Evolutionary conservation across 2,888 invertebrate genomes (phyloP).

Genomic region (Acanthosepion pharaonis): DNA sequence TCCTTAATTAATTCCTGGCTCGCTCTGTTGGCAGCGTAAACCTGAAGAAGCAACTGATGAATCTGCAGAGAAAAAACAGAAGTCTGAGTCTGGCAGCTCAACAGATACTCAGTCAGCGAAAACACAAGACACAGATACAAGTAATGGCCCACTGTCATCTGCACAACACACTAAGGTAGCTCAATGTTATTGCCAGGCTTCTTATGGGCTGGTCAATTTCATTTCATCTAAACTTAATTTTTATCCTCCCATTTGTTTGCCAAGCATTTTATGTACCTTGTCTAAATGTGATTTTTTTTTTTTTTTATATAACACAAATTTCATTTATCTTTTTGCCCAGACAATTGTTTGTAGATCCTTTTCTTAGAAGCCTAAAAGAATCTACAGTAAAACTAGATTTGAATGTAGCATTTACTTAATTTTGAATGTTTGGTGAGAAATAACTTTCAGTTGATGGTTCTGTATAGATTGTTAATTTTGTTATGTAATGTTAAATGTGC

Average conservation of each 20-base stretch:
- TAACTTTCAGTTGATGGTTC: too few relatives aligned
- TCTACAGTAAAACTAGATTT: too few relatives aligned
- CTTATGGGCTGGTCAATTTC: background rate
- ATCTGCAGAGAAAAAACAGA: conserved; percentile 50
- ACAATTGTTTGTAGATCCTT: too few relatives aligned
- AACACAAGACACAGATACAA: background rate
- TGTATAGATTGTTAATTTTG: too few relatives aligned
- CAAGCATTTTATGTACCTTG: background rate
- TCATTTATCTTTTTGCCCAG: too few relatives aligned
- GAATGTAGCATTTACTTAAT: too few relatives aligned
- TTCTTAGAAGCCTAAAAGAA: too few relatives aligned
- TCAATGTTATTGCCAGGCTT: background rate
- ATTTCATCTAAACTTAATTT: background rate
- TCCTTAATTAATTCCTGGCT: conserved; percentile 4
- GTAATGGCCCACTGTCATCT: conserved; percentile 11
- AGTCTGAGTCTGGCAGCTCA: background rate
- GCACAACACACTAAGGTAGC: background rate
- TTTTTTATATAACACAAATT: background rate
- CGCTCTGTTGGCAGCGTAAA: conserved; percentile 58
- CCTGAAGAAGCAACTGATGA: conserved; percentile 58
- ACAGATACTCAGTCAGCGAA: background rate
- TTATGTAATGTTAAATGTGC: too few relatives aligned
- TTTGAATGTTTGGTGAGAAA: too few relatives aligned
- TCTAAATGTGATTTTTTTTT: background rate
- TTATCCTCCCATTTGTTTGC: background rate